phyloP scores from a whole-genome alignment of 2,888 invertebrate species.

The Phasia obesa region DNA sequence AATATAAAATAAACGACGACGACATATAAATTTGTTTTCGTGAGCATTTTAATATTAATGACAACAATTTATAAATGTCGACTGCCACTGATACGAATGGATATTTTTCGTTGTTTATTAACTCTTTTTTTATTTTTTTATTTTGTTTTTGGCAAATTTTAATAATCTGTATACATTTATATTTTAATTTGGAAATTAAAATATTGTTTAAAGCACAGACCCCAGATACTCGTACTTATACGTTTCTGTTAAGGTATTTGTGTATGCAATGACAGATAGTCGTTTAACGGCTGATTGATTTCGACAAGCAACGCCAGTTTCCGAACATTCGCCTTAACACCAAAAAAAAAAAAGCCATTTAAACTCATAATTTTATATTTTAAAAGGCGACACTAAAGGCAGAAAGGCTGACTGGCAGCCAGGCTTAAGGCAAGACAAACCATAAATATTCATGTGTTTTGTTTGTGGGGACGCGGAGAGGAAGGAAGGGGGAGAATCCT shows the following conservation, averaged over 20 bases:
- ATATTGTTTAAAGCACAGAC: slow-evolving; percentile 15
- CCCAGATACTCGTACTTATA: slow-evolving; percentile 1
- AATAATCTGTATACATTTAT: slow-evolving; percentile 39
- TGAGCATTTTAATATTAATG: slow-evolving; percentile 79
- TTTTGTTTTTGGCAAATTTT: slow-evolving; percentile 43
- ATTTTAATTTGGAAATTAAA: slow-evolving; percentile 53
- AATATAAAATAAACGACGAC: slow-evolving; percentile 59
- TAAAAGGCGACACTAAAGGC: slow-evolving; percentile 41
- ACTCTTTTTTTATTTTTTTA: background rate
- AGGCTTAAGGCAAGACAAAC: slow-evolving; percentile 28
- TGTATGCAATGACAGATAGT: slow-evolving; percentile 57
- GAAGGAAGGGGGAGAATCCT: background rate
- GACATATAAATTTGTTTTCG: slow-evolving; percentile 73
- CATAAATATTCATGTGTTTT: slow-evolving; percentile 68
- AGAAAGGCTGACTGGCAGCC: slow-evolving; percentile 13
- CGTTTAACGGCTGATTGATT: slow-evolving; percentile 69
- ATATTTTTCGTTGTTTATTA: background rate
- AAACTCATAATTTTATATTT: slow-evolving; percentile 51
- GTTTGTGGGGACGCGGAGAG: slow-evolving; percentile 9
- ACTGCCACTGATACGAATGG: slow-evolving; percentile 63
- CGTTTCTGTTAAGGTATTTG: slow-evolving; percentile 37
- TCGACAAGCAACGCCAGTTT: slow-evolving; percentile 61
- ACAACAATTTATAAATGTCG: slow-evolving; percentile 80
- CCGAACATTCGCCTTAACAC: slow-evolving; percentile 44
- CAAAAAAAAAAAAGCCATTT: slow-evolving; percentile 12